These are phyloP conservation scores for Papilio protenor DNA, from an alignment of 2,888 invertebrate species.

Conservation along the genomic window DNA sequence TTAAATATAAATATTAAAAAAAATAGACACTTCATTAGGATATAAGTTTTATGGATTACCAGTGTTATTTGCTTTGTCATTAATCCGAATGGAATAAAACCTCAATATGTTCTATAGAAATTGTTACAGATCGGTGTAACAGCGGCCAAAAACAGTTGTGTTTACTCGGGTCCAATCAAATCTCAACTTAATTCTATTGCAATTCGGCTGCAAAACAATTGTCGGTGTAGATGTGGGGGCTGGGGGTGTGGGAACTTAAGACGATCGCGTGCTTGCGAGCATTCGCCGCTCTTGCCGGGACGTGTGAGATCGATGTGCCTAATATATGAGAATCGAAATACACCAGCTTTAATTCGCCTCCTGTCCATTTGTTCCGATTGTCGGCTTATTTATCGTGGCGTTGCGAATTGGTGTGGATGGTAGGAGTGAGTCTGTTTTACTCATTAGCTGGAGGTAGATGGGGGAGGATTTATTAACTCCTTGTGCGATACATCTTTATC, in stretches of 20 bases:
- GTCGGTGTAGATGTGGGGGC: background rate
- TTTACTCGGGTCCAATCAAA: conserved; percentile 37
- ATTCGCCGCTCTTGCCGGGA: conserved; percentile 76
- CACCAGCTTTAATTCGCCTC: conserved; percentile 79
- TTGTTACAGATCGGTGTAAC: conserved; percentile 27
- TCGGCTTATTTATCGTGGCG: conserved; percentile 76
- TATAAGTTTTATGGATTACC: background rate
- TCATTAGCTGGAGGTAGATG: conserved; percentile 9
- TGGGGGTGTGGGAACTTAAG: conserved; percentile 60
- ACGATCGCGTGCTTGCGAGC: conserved; percentile 77
- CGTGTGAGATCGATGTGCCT: conserved; percentile 81
- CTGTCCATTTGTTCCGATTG: conserved; percentile 83
- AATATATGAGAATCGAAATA: conserved; percentile 80
- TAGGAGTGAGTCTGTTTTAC: conserved; percentile 51
- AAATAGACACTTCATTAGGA: too few relatives aligned
- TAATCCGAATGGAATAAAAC: background rate
- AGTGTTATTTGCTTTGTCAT: background rate
- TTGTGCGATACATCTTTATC: background rate
- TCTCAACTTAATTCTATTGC: conserved; percentile 39
- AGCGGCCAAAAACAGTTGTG: conserved; percentile 1
- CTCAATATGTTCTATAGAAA: background rate
- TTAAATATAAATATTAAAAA: too few relatives aligned
- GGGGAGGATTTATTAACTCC: conserved; percentile 17
- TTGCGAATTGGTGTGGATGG: conserved; percentile 63
- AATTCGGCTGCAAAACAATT: conserved; percentile 32